Conservation (phyloP, 2,888 invertebrate species). For the Orthosia incerta region DNA sequence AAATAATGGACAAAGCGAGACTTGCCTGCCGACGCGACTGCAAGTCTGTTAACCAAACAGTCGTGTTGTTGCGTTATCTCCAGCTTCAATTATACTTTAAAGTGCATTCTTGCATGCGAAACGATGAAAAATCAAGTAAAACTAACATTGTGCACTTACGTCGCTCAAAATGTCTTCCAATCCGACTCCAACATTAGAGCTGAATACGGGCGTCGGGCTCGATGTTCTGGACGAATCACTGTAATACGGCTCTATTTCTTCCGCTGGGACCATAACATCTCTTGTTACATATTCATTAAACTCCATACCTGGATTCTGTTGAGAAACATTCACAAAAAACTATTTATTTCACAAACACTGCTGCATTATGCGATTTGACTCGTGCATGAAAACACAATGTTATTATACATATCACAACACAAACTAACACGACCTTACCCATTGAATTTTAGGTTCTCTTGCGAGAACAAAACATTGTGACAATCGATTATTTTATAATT, state of each 20-base stretch:
- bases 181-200: slow-evolving; percentile 85
- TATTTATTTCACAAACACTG: slow-evolving; percentile 77
- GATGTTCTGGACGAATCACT: slow-evolving; percentile 81
- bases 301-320: slow-evolving; percentile 89
- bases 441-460: slow-evolving; percentile 88
- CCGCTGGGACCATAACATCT: slow-evolving; percentile 83
- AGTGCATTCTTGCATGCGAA: slow-evolving; percentile 58
- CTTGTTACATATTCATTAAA: slow-evolving; percentile 86
- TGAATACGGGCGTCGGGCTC: slow-evolving; percentile 84
- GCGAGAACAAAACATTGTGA: slow-evolving; percentile 88
- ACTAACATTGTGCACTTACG: slow-evolving; percentile 79
- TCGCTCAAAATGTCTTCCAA: slow-evolving; percentile 90
- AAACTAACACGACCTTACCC: slow-evolving; percentile 80
- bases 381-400: slow-evolving; percentile 55
- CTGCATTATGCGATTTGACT: slow-evolving; percentile 63
- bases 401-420: slow-evolving; percentile 53
- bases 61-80: slow-evolving; percentile 36
- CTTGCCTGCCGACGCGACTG: slow-evolving; percentile 42
- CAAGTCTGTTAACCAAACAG: slow-evolving; percentile 37
- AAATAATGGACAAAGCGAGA: slow-evolving; percentile 54
- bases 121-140: slow-evolving; percentile 57
- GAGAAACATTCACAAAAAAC: slow-evolving; percentile 78
- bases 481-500: slow-evolving; percentile 57
- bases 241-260: slow-evolving; percentile 81
- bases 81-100: slow-evolving; percentile 46